Conservation (phyloP, 2,797 vertebrate genomes). For the Anguilla marmorata region DNA sequence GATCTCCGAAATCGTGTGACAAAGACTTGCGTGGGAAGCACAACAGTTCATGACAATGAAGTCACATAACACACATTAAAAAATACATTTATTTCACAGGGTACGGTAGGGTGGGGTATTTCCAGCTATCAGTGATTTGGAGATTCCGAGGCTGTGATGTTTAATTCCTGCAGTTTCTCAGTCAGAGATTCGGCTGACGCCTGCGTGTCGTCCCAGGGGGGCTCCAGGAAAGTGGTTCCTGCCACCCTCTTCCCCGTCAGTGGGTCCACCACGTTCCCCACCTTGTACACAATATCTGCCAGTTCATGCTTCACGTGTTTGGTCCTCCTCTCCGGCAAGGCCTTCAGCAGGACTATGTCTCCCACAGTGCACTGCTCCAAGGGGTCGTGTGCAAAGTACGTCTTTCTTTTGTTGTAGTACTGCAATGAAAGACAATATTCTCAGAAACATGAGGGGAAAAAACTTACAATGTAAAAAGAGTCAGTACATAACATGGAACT, state of each 20-base stretch:
- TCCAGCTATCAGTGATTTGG: constrained; percentile 18
- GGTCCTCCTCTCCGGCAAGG: constrained; percentile 78
- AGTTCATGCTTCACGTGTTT: constrained; percentile 96
- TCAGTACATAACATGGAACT: background rate
- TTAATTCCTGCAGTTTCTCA: constrained; percentile 78
- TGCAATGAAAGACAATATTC: constrained; percentile 47
- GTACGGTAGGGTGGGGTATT: constrained; percentile 14
- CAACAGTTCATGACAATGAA: background rate
- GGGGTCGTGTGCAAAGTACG: constrained; percentile 94
- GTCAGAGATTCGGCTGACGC: constrained; percentile 64
- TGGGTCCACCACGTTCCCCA: constrained; percentile 88
- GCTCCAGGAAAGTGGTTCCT: constrained; percentile 80
- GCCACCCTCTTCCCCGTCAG: constrained; percentile 86
- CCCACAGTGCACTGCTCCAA: constrained; percentile 85
- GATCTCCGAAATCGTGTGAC: background rate
- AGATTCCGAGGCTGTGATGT: constrained; percentile 64
- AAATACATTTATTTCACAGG: background rate
- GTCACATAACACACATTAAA: background rate
- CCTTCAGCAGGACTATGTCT: constrained; percentile 91
- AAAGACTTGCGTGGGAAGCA: background rate
- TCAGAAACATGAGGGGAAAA: background rate
- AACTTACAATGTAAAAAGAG: background rate
- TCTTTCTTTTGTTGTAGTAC: constrained; percentile 97
- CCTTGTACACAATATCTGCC: constrained; percentile 88
- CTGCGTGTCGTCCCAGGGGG: constrained; percentile 63